phyloP scores from a whole-genome alignment of 1,140 invertebrate genomes.

The Aphis gossypii region DNA sequence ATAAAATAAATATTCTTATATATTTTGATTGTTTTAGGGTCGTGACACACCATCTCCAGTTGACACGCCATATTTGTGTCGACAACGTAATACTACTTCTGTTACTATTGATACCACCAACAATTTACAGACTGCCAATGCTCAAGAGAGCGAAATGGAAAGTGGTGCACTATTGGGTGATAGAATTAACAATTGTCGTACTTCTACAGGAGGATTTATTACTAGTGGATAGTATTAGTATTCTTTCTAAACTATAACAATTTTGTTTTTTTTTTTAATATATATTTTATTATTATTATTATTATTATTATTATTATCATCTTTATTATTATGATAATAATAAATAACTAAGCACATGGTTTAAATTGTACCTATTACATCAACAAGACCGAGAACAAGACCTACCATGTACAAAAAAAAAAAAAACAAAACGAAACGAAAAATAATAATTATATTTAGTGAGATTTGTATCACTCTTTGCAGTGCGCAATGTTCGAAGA shows the following conservation, averaged over 20 bases:
- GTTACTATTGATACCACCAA: conserved; percentile 52
- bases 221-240: conserved; percentile 54
- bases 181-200: conserved; percentile 24
- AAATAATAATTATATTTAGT: conserved; percentile 16
- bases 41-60: conserved; percentile 78
- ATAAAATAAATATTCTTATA: neutral
- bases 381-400: neutral
- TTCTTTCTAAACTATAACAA: conserved; percentile 28
- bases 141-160: conserved; percentile 70
- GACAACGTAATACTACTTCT: conserved; percentile 73
- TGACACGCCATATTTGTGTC: conserved; percentile 79
- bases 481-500: neutral
- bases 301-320: neutral
- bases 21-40: conserved; percentile 66
- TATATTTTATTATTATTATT: neutral
- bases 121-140: conserved; percentile 64
- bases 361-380: conserved; percentile 22
- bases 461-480: neutral
- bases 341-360: conserved; percentile 34
- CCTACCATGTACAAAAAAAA: conserved; percentile 5
- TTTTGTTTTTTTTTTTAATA: neutral
- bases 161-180: conserved; percentile 68
- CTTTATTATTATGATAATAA: neutral
- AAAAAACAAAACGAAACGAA: neutral
- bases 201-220: conserved; percentile 26